A percentile compares a stretch with the other conserved stretches of the same genome.
These are phyloP conservation scores for Leptopilina drosophilae DNA, from an alignment of 2,888 invertebrate species.

Conservation along the genomic window DNA sequence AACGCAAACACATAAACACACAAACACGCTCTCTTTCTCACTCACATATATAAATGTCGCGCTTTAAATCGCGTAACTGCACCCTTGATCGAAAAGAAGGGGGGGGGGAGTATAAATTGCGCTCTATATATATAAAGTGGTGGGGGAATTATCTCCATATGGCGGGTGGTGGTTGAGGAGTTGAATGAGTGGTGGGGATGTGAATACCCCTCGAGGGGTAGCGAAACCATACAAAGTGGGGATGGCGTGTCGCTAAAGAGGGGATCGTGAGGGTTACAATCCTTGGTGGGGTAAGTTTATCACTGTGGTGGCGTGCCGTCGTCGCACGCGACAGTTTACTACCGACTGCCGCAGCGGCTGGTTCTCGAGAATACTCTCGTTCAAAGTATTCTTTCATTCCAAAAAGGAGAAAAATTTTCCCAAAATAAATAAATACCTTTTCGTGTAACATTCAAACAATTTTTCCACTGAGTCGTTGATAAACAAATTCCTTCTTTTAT, in stretches of 20 bases:
- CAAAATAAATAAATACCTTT: neutral
- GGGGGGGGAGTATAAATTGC: conserved; percentile 57
- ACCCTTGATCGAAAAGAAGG: conserved; percentile 53
- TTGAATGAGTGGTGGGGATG: conserved; percentile 24
- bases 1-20: too few relatives aligned
- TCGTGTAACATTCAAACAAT: too few relatives aligned
- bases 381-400: neutral
- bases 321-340: conserved; percentile 76
- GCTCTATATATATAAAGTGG: neutral
- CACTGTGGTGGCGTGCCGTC: conserved; percentile 71
- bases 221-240: conserved; percentile 23
- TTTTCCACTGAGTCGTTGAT: too few relatives aligned
- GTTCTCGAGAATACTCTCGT: conserved; percentile 58
- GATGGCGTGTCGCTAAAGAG: conserved; percentile 43
- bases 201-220: conserved; percentile 51
- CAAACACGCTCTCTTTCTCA: too few relatives aligned
- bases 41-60: neutral
- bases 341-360: conserved; percentile 69
- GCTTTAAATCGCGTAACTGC: conserved; percentile 62
- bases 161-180: conserved; percentile 51
- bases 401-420: neutral
- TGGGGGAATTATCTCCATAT: conserved; percentile 64
- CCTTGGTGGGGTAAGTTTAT: conserved; percentile 60
- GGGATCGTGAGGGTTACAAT: conserved; percentile 43
- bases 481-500: too few relatives aligned